These are phyloP conservation scores for Oophaga pumilio DNA, from an alignment of 2,113 vertebrate genomes.

Conservation along the genomic window DNA sequence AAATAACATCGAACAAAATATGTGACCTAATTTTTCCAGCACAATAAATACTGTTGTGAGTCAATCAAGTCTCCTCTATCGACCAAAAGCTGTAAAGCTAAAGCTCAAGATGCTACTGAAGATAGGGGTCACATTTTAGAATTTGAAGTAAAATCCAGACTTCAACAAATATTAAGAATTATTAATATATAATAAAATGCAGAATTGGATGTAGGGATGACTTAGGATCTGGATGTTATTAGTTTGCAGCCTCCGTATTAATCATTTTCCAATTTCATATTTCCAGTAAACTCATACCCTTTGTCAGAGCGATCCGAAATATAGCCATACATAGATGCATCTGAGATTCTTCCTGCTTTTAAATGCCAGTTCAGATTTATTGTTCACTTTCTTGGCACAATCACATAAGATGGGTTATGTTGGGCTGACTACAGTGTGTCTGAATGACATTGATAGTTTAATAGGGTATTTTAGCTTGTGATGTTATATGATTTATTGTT, in stretches of 20 bases:
- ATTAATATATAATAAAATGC: no score
- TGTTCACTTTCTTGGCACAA: constrained; percentile 27
- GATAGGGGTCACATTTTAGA: no score
- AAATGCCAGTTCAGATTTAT: constrained; percentile 18
- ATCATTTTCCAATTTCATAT: not conserved
- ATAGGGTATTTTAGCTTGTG: not conserved
- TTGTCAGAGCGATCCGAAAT: constrained; percentile 13
- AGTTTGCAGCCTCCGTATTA: not conserved
- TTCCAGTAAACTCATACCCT: constrained; percentile 3
- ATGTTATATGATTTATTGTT: constrained; percentile 7
- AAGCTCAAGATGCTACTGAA: no score
- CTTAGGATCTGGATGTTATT: not conserved
- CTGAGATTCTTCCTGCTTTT: not conserved
- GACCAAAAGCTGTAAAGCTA: no score
- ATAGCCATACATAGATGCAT: constrained; percentile 30
- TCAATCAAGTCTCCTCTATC: no score
- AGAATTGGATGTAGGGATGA: no score
- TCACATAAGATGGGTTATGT: not conserved
- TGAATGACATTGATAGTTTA: constrained; percentile 30
- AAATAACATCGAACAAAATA: no score
- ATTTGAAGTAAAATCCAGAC: no score
- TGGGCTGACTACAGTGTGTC: not conserved
- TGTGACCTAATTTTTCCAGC: no score
- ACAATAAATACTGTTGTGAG: no score
- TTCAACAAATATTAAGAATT: no score